Evolutionary conservation across 2,888 invertebrate genomes (phyloP), one percentile per base, ranked within the genome.

Genomic region (Eilema griseolum): DNA sequence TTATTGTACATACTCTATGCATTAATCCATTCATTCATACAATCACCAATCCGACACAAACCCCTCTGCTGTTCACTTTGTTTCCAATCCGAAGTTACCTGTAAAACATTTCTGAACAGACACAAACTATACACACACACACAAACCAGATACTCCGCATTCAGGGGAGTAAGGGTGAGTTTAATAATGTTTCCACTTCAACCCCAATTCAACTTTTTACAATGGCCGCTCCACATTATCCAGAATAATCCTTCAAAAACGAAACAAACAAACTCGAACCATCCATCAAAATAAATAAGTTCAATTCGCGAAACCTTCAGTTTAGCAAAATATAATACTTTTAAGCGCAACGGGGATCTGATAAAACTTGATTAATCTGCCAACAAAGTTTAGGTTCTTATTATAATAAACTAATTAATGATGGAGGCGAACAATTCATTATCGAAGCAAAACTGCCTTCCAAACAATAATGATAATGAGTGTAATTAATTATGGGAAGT

Each of bases 361-460:
- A 95, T 95, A 94, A 92, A 93, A 94, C 88, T 93, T 93, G 93
- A 94, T 94, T 94, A 95, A 95, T 94, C 93, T 93, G 85, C 89
- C 74, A 87, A 90, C 89, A 89, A 90, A 93, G 93, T 94, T 92
- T 89, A 87, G 88, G 83, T 90, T 91, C 94, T 94, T 95, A 95
- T 95, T 95, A 95, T 95, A 94, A 95, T 94, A 95, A 95, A 95
- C 95, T 95, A 95, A 95, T 95, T 95, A 95, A 95, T 95, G 94
- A 94, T 93, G 90, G 93, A 90, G 87, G 88, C 90, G 93, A 94
- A 94, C 95, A 94, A 95, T 95, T 95, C 95, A 94, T 95, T 95
- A 95, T 95, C 93, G 95, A 90, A 91, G 94, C 94, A 93, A 93
- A 95, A 95, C 95, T 95, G 95, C 94, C 95, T 94, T 95, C 92